A percentile compares a stretch with the other conserved stretches of the same genome.
Conservation (phyloP, 2,888 invertebrate species). For the Acleris literana region DNA sequence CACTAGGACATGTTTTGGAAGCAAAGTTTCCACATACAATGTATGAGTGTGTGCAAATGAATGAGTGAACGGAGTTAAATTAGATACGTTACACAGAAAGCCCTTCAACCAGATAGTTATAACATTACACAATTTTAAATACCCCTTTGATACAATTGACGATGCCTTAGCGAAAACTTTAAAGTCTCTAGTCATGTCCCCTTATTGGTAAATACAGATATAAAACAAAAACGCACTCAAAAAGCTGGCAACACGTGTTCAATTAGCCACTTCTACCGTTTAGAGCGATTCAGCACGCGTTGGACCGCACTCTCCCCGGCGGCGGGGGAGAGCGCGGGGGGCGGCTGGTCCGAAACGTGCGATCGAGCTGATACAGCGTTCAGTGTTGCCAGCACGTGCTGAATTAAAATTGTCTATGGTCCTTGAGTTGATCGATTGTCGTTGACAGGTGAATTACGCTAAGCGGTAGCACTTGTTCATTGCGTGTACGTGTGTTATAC, state of each 20-base stretch:
- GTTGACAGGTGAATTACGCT: conserved; percentile 7
- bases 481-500: conserved; percentile 45
- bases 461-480: background rate
- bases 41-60: too few relatives aligned
- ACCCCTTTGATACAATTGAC: too few relatives aligned
- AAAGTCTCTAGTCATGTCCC: background rate
- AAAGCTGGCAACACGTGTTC: conserved; percentile 13
- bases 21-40: too few relatives aligned
- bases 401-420: conserved; percentile 22
- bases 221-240: conserved; percentile 5
- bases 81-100: too few relatives aligned
- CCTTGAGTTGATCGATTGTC: conserved; percentile 10
- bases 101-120: too few relatives aligned
- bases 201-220: background rate
- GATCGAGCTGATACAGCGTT: conserved; percentile 16
- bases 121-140: too few relatives aligned
- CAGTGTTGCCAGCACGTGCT: conserved; percentile 22
- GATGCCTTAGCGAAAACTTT: too few relatives aligned
- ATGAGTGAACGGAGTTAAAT: too few relatives aligned
- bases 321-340: background rate
- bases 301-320: conserved; percentile 1
- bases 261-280: conserved; percentile 16
- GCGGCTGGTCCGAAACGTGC: conserved; percentile 6
- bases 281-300: conserved; percentile 28
- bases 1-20: too few relatives aligned